A percentile compares a stretch with the other conserved stretches of the same genome.
Evolutionary conservation across 53 echinoderm and acorn worm species (phyloP).

Genomic region (Actinopyga echinites): DNA sequence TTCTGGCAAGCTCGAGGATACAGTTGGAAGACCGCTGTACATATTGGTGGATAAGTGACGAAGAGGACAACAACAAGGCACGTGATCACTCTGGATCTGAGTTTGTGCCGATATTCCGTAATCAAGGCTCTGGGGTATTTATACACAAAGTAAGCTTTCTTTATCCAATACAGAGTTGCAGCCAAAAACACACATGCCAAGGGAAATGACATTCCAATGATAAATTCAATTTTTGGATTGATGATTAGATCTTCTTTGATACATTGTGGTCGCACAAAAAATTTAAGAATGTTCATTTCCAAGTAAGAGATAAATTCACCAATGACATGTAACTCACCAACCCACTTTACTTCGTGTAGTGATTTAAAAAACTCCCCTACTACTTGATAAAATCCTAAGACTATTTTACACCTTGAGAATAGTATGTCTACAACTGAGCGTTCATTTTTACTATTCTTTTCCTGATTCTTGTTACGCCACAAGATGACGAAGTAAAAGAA

Average conservation of each 20-base stretch:
- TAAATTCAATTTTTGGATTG: constrained; percentile 9
- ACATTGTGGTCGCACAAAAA: not conserved
- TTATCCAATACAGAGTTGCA: not conserved
- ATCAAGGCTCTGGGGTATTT: not conserved
- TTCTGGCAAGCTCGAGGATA: not conserved
- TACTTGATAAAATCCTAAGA: constrained; percentile 20
- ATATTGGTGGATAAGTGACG: constrained; percentile 11
- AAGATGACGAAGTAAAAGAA: too few relatives aligned
- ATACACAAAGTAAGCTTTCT: not conserved
- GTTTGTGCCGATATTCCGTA: not conserved
- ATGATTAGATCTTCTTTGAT: not conserved
- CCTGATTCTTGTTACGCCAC: too few relatives aligned
- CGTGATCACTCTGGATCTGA: not conserved
- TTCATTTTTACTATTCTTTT: not conserved
- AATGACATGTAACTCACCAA: not conserved
- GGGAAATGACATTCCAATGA: not conserved
- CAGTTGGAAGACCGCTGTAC: not conserved
- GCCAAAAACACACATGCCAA: not conserved
- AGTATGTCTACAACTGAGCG: not conserved
- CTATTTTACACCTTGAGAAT: not conserved
- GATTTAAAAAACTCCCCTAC: not conserved
- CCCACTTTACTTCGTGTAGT: not conserved
- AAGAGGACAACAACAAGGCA: not conserved
- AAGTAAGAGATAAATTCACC: not conserved
- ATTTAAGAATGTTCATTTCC: not conserved